Conservation (phyloP, 1,140 invertebrate species). For the Orussus abietinus region DNA sequence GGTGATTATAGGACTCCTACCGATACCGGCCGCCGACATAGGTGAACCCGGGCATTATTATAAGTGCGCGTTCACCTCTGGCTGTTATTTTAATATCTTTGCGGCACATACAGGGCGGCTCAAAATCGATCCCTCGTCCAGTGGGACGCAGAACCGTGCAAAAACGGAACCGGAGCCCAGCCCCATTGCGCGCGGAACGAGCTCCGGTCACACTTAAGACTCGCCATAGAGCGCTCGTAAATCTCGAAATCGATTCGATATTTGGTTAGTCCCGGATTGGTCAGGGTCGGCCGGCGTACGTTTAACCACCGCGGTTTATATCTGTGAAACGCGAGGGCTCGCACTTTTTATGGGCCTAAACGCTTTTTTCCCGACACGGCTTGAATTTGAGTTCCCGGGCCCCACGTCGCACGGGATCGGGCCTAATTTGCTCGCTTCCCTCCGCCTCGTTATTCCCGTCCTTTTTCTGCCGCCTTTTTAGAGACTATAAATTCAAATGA, state of each 20-base stretch:
- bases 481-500: too few relatives aligned
- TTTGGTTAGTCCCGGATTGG: slow-evolving; percentile 26
- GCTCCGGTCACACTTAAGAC: too few relatives aligned
- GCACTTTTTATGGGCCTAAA: background rate
- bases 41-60: slow-evolving; percentile 30
- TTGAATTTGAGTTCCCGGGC: too few relatives aligned
- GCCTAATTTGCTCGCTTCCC: too few relatives aligned
- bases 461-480: too few relatives aligned
- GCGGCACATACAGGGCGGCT: background rate
- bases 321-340: slow-evolving; percentile 29
- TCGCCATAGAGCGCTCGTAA: too few relatives aligned
- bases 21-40: slow-evolving; percentile 24
- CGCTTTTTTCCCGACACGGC: slow-evolving; percentile 19
- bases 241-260: slow-evolving; percentile 28
- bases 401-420: too few relatives aligned
- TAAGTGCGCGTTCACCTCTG: slow-evolving; percentile 24
- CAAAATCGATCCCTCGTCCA: background rate
- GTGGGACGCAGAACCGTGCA: too few relatives aligned
- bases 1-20: slow-evolving; percentile 36
- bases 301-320: slow-evolving; percentile 29
- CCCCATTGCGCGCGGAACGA: too few relatives aligned
- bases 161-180: slow-evolving; percentile 6
- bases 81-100: slow-evolving; percentile 1
- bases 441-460: too few relatives aligned
- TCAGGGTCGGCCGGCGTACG: slow-evolving; percentile 15